Evolutionary conservation across 2,888 invertebrate species (phyloP), one percentile per base, ranked within the genome.

Genomic region (Xestia c-nigrum): DNA sequence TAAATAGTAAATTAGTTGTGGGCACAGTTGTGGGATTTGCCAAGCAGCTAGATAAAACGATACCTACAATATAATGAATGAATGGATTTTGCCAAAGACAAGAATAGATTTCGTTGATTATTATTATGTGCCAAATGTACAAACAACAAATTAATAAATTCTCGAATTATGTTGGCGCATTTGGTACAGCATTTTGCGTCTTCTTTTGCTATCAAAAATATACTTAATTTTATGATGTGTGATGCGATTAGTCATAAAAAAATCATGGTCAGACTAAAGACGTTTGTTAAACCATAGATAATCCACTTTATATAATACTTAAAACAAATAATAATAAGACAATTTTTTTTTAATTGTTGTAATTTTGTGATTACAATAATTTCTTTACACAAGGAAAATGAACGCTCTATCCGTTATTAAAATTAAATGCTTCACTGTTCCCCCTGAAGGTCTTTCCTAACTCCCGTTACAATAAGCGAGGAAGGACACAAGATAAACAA

Each of bases 401-500:
- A 38, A 52, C 66, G 6, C 24, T 52, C 31, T 65, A 59, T 14
- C 9, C 12, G 14, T 52, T 40, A 65, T 65, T 40, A 81, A 69
- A 80, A 81, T 64, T 52, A 24, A 55, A 66, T 66, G 14, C 10
- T 43, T 70, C n/a, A 16, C 3, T 77, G 52, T 38, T 46, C 1
- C 61, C 7, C 21, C 74, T 0, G 12, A 66, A 73, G 46, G 46
- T 57, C 12, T 73, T 83, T 70, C 10, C 3, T 40, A 63, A 63
- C 19, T 24, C 61, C 74, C 9, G 21, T 70, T 70, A 74, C 43
- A 72, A 75, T 55, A 67, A 74, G 63, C 21, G 46, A 72, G 12
- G 55, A 82, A 79, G 68, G 40, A 47, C 64, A n/a, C n/a, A 78
- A 74, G 38, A 83, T 80, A 75, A 72, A 80, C 72, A 72, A 63